Base-by-base conservation (phyloP, 2,888 invertebrate species). In the Notodonta ziczac region DNA sequence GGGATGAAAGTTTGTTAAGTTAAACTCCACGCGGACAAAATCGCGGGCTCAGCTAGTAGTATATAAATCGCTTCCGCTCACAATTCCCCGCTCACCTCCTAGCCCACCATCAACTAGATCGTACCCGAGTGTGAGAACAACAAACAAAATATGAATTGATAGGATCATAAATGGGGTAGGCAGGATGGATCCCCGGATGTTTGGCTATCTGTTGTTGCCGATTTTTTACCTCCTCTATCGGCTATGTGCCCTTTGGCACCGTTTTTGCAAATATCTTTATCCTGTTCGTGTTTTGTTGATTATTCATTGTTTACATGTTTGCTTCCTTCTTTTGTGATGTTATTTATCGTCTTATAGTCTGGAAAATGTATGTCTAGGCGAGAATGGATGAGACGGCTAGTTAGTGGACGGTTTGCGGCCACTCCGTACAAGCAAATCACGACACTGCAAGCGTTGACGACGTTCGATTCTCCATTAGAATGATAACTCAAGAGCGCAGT, bases 121-220 rank as follows among this genome's bases (percentile, higher is more conserved):
- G 63, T 46, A 62, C 58, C 66, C 68, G 69, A 74, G 87, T 91
- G 90, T 91, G 91, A 90, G 91, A 91, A 91, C 81, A 82, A 82
- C 86, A 91, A 91, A 91, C 89, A 91, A 85, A 84, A 84, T 91
- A 90, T 90, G 87, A 88, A 86, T 86, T 84, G 85, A 83, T 85
- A 80, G 78, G 78, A 83, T 84, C 80, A 84, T 83, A 85, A 82
- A 75, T 72, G 69, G 78, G 73, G 70, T 50, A 60, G 55, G 39
- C 44, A 61, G 73, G 72, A 72, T 69, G 54, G 70, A 72, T 75
- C 56, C 63, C 66, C 84, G 89, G 89, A 88, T 89, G 87, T 89
- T 88, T 85, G 76, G 66, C 64, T 64, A 68, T 71, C 67, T 77
- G 77, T 65, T 70, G 70, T 78, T 77, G 78, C 80, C 50, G 76